Evolutionary conservation across 1,140 invertebrate species (phyloP).

Genomic region (Drosophila parabipectinata): DNA sequence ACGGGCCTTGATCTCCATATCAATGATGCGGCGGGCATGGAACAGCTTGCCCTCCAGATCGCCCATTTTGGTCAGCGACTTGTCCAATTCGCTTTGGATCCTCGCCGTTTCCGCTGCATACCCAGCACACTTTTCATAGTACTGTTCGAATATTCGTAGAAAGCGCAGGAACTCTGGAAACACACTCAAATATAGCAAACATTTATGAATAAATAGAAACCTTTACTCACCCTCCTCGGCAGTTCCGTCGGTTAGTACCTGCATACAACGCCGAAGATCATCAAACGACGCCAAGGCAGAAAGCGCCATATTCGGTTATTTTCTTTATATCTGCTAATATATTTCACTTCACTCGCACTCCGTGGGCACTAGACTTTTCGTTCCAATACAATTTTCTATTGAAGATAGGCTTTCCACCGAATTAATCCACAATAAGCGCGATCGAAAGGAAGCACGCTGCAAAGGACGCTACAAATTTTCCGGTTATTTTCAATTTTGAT

Average conservation of each 20-base stretch:
- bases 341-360: neutral
- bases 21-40: conserved; percentile 90
- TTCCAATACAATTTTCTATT: neutral
- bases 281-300: conserved; percentile 87
- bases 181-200: neutral
- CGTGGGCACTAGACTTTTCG: neutral
- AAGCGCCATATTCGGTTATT: conserved; percentile 70
- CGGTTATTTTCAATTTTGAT: conserved; percentile 69
- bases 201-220: neutral
- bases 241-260: conserved; percentile 87
- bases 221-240: conserved; percentile 87
- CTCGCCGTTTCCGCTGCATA: conserved; percentile 88
- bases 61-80: conserved; percentile 87
- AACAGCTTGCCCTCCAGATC: conserved; percentile 91
- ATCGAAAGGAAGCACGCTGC: conserved; percentile 56
- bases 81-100: conserved; percentile 88
- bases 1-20: conserved; percentile 90
- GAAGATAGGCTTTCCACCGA: neutral
- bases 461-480: conserved; percentile 61
- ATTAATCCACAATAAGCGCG: conserved; percentile 25
- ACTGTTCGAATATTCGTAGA: conserved; percentile 89
- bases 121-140: conserved; percentile 88
- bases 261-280: conserved; percentile 88
- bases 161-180: conserved; percentile 89
- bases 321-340: neutral